Base-by-base conservation (phyloP, 2,797 vertebrate genomes). In the Chaenodraco wilsoni region DNA sequence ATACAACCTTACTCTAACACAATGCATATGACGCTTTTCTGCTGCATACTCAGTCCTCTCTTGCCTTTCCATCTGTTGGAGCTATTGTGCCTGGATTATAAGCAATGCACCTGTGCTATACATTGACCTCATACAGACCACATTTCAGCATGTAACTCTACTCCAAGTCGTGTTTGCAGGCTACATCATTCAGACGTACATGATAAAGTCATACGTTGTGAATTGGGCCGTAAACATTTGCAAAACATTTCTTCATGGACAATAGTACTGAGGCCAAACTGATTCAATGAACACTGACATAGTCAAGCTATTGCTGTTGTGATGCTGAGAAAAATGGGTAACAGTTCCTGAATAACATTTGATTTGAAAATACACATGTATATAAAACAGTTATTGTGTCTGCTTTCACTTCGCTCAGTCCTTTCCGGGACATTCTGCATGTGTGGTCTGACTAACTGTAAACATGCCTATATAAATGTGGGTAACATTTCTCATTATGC, bases 91-190 rank as follows among this genome's bases (percentile, higher is more conserved):
- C 65, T 76, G 48, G 37, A 27, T 46, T 72, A 67, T 73, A 75
- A 85, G 81, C 63, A 81, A 3, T 60, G 49, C 59, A 58, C 55
- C 72, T 49, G 63, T 21, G 65, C 23, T 69, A 48, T 27, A 69
- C 59, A 49, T 27, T 40, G 2, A 10, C 52, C 50, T 69, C 19
- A 10, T 19, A 58, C 59, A 4, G 2, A 82, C 57, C 41, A 63
- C 1, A 48, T 62, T 70, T 84, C 55, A 60, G n/a, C 60, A 69
- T 73, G n/a, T 45, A 52, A 61, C 45, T 65, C 11, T 14, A 44
- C 61, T 43, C 44, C 13, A 58, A 65, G 33, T 81, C 41, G 58
- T 44, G 27, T 44, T 52, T 74, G 41, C 13, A 73, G 16, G 33
- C 61, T 69, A 61, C 23, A 65, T 14, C 27, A 59, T 72, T 73